phyloP scores from a whole-genome alignment of 2,113 vertebrate species.

The Sardina pilchardus region DNA sequence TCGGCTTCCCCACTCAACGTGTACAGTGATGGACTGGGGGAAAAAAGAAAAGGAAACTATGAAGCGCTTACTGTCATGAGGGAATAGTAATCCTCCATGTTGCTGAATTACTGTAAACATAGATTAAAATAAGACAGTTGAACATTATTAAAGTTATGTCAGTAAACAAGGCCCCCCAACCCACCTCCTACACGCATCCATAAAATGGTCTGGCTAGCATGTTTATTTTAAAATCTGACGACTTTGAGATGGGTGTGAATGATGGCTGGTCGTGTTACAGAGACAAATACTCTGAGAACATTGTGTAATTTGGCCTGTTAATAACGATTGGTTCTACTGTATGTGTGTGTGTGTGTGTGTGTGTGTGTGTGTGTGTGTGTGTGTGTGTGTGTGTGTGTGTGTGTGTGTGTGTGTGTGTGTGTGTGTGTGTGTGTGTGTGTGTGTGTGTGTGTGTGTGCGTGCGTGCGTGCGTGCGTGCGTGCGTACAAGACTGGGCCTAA shows the following conservation, averaged over 20 bases:
- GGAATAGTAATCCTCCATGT: constrained; percentile 52
- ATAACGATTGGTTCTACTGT: too few relatives aligned
- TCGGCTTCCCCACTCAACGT: constrained; percentile 41
- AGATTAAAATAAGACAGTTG: constrained; percentile 56
- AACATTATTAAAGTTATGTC: constrained; percentile 42
- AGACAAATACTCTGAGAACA: too few relatives aligned
- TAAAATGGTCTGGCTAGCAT: too few relatives aligned
- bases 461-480: not conserved
- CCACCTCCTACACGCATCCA: too few relatives aligned
- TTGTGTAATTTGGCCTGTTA: too few relatives aligned
- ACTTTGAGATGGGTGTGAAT: not conserved
- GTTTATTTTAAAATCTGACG: too few relatives aligned
- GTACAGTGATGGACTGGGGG: constrained; percentile 51
- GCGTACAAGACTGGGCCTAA: too few relatives aligned
- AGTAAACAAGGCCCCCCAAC: constrained; percentile 42
- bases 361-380: not conserved
- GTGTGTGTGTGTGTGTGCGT: not conserved
- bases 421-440: not conserved
- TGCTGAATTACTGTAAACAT: constrained; percentile 49
- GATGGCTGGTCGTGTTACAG: not conserved
- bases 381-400: not conserved
- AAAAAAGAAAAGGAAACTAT: constrained; percentile 51
- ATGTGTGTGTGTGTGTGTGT: not conserved
- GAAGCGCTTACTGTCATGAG: constrained; percentile 56
- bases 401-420: constrained; percentile 1